Percentiles rank a stretch among this genome's conserved stretches.
Evolutionary conservation across 2,888 invertebrate genomes (phyloP).

Genomic region (Pilophorus perplexus): DNA sequence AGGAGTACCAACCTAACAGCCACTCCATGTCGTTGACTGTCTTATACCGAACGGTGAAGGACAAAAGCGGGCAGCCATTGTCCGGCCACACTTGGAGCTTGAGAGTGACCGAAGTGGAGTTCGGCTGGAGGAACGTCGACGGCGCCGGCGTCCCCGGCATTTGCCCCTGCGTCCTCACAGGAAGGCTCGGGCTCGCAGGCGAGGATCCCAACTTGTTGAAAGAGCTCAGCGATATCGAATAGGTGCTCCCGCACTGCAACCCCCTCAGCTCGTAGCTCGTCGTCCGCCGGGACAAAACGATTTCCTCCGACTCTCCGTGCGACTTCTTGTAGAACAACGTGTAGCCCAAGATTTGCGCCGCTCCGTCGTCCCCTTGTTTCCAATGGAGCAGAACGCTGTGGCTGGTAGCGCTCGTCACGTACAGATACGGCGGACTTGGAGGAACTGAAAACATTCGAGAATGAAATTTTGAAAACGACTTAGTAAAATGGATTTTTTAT

Average conservation of each 20-base stretch:
- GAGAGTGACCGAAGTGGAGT: slow-evolving; percentile 66
- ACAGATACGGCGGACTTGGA: slow-evolving; percentile 69
- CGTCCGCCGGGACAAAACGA: slow-evolving; percentile 63
- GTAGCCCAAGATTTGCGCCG: slow-evolving; percentile 66
- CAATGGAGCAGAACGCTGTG: slow-evolving; percentile 71
- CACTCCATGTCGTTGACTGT: slow-evolving; percentile 64
- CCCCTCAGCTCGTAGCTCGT: slow-evolving; percentile 67
- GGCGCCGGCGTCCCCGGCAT: slow-evolving; percentile 67
- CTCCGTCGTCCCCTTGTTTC: slow-evolving; percentile 69
- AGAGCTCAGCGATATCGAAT: slow-evolving; percentile 67
- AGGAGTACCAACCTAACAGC: slow-evolving; percentile 69
- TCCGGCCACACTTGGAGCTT: slow-evolving; percentile 71
- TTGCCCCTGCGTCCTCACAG: slow-evolving; percentile 69
- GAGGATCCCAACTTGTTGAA: slow-evolving; percentile 71
- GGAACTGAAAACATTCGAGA: slow-evolving; percentile 63
- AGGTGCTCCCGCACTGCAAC: slow-evolving; percentile 68
- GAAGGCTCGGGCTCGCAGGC: slow-evolving; percentile 65
- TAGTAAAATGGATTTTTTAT: too few species aligned
- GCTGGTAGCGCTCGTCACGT: slow-evolving; percentile 72
- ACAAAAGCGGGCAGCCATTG: slow-evolving; percentile 67
- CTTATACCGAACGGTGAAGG: slow-evolving; percentile 68
- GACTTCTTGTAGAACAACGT: slow-evolving; percentile 65
- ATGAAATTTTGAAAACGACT: too few species aligned
- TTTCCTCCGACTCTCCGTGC: slow-evolving; percentile 65
- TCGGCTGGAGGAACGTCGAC: slow-evolving; percentile 64